Conservation (phyloP, 2,888 invertebrate species). For the Ochropleura plecta region DNA sequence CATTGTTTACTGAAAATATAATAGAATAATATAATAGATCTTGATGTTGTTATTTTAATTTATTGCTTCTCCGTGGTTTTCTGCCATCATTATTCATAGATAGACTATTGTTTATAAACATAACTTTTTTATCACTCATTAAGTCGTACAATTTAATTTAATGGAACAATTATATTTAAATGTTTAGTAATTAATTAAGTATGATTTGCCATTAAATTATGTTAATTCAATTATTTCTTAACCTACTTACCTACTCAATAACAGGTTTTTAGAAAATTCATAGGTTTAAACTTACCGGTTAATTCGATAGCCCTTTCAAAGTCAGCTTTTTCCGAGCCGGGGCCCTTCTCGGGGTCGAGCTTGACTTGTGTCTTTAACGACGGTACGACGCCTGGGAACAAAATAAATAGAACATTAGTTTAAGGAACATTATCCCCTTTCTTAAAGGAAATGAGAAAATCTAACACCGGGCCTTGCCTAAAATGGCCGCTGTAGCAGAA, state of each 20-base stretch:
- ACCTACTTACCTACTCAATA: not conserved
- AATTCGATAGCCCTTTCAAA: conserved; percentile 97
- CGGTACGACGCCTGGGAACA: conserved; percentile 88
- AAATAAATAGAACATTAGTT: conserved; percentile 4
- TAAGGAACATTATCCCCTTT: too few relatives aligned
- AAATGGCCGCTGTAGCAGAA: too few relatives aligned
- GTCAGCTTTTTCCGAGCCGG: conserved; percentile 93
- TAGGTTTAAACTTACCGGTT: conserved; percentile 90
- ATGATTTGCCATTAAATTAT: not conserved
- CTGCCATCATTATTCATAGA: not conserved
- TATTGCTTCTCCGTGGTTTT: not conserved
- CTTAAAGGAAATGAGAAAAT: not conserved
- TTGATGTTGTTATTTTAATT: not conserved
- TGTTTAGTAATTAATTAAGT: not conserved
- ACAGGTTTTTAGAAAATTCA: not conserved
- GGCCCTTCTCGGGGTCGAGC: conserved; percentile 92
- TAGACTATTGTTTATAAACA: conserved; percentile 1
- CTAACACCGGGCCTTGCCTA: not conserved
- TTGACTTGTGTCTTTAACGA: conserved; percentile 90
- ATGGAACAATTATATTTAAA: not conserved
- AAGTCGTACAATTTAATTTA: not conserved
- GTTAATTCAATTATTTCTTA: not conserved
- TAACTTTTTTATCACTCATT: not conserved
- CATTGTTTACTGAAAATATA: not conserved
- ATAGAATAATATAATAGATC: not conserved